Evolutionary conservation across 2,888 invertebrate genomes (phyloP).

Genomic region (Archips crataeganus): DNA sequence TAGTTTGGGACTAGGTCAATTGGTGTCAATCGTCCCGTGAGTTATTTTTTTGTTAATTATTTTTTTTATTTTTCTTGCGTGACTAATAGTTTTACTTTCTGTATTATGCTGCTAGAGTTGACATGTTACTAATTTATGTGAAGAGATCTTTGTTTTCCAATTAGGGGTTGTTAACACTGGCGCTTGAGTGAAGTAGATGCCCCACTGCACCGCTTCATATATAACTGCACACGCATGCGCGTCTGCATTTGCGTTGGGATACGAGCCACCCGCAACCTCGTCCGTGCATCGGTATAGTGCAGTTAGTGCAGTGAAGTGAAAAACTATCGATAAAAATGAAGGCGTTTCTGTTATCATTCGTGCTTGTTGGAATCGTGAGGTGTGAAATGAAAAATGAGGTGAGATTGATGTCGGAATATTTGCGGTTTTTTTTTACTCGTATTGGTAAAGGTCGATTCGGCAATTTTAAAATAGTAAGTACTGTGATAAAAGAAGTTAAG

Average conservation of each 20-base stretch:
- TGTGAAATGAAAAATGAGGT: slow-evolving; percentile 77
- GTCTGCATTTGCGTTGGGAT: slow-evolving; percentile 70
- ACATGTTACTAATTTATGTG: not conserved
- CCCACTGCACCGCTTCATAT: slow-evolving; percentile 76
- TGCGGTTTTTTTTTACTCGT: too few relatives aligned
- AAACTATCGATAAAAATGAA: slow-evolving; percentile 64
- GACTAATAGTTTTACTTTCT: not conserved
- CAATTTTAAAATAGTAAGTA: too few relatives aligned
- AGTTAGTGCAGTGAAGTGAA: slow-evolving; percentile 67
- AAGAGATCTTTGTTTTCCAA: not conserved
- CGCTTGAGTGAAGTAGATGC: slow-evolving; percentile 43
- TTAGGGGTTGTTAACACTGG: slow-evolving; percentile 20
- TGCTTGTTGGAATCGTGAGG: slow-evolving; percentile 73
- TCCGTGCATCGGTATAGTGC: slow-evolving; percentile 46
- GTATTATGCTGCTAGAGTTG: not conserved
- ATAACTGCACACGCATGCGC: slow-evolving; percentile 67
- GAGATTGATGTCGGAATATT: slow-evolving; percentile 37
- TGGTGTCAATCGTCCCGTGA: too few relatives aligned
- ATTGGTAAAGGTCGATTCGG: too few relatives aligned
- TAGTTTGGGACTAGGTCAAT: too few relatives aligned
- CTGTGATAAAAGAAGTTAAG: too few relatives aligned
- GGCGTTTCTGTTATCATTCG: slow-evolving; percentile 68
- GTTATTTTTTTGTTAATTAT: too few relatives aligned
- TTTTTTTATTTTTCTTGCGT: not conserved
- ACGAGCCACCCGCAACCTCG: slow-evolving; percentile 47